Evolutionary conservation across 64 coral and sea anemone genomes (phyloP).

Genomic region (Pachyseris speciosa): DNA sequence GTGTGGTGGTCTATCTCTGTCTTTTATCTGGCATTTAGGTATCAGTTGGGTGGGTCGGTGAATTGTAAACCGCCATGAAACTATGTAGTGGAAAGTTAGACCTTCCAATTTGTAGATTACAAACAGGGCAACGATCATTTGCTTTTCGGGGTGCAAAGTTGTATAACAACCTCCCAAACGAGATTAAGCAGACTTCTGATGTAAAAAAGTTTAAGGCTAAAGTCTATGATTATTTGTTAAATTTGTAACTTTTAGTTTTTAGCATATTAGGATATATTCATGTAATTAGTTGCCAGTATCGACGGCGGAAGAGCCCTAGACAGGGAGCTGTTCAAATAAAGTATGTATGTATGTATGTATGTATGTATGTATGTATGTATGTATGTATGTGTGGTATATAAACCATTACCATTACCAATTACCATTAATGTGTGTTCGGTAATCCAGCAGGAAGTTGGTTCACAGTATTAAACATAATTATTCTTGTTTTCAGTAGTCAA

Average conservation of each 20-base stretch:
- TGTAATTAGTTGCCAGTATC: background rate
- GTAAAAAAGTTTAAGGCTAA: constrained; percentile 3
- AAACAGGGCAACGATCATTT: constrained; percentile 57
- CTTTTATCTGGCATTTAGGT: no score
- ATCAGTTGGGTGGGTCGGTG: no score
- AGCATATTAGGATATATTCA: background rate
- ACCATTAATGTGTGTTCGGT: no score
- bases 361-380: no score
- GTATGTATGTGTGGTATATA: no score
- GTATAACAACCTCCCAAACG: constrained; percentile 37
- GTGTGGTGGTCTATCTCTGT: no score
- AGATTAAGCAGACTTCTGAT: background rate
- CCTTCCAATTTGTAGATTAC: constrained; percentile 52
- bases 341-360: constrained; percentile 9
- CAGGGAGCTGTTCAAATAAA: constrained; percentile 6
- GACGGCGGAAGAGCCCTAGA: constrained; percentile 8
- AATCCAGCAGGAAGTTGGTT: no score
- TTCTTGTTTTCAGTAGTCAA: no score
- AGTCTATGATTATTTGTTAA: background rate
- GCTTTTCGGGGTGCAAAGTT: constrained; percentile 57
- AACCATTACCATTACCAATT: no score
- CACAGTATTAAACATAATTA: no score
- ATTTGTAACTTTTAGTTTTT: background rate
- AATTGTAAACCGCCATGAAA: no score
- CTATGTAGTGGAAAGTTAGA: constrained; percentile 18